phyloP scores from a whole-genome alignment of 2,888 invertebrate species.

The Philhelius pedissequus region DNA sequence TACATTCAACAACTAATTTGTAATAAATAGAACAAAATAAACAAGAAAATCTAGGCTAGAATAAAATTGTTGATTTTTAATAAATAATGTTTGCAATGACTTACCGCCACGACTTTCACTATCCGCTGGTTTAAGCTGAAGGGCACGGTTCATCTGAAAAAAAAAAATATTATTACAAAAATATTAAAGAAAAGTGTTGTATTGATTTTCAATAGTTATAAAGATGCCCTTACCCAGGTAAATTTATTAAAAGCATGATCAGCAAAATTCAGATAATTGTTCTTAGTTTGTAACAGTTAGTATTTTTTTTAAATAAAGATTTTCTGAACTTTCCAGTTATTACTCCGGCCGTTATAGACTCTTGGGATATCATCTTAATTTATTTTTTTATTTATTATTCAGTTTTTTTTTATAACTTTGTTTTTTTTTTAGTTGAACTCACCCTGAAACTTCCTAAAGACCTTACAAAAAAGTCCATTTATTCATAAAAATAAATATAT shows the following conservation, averaged over 20 bases:
- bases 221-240: too few relatives aligned
- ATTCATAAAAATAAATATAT: background rate
- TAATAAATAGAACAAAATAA: constrained; percentile 20
- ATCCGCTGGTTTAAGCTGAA: constrained; percentile 99
- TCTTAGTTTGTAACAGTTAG: too few relatives aligned
- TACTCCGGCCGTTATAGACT: too few relatives aligned
- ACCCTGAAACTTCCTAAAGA: background rate
- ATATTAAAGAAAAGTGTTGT: background rate
- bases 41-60: constrained; percentile 25
- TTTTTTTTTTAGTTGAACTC: too few relatives aligned
- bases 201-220: too few relatives aligned
- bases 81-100: constrained; percentile 72
- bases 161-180: constrained; percentile 73
- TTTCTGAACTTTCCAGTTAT: too few relatives aligned
- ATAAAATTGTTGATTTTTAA: background rate
- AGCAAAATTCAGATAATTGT: too few relatives aligned
- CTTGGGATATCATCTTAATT: too few relatives aligned
- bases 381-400: too few relatives aligned
- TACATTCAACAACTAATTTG: constrained; percentile 44
- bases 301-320: too few relatives aligned
- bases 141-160: constrained; percentile 99
- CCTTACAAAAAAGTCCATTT: background rate
- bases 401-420: too few relatives aligned
- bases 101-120: constrained; percentile 99
- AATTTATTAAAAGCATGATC: too few relatives aligned